Evolutionary conservation across 2,113 vertebrate genomes (phyloP).

Genomic region (Elephantulus edwardii): DNA sequence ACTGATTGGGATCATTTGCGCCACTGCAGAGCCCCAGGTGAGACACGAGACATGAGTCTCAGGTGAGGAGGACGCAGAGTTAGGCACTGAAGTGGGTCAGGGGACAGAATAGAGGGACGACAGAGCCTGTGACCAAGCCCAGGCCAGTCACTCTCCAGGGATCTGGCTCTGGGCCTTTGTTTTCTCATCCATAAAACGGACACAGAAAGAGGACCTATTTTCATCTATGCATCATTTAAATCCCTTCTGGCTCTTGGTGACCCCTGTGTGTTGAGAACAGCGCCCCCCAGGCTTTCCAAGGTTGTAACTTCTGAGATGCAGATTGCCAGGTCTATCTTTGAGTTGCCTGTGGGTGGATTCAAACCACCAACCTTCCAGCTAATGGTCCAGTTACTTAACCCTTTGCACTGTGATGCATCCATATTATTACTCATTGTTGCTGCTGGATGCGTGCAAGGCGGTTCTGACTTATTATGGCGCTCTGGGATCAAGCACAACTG

Average conservation of each 20-base stretch:
- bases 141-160: too few relatives aligned
- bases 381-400: too few relatives aligned
- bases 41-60: accelerated
- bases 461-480: too few relatives aligned
- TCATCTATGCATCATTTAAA: background rate
- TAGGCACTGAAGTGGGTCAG: background rate
- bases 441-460: too few relatives aligned
- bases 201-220: too few relatives aligned
- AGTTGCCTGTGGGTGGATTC: background rate
- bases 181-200: background rate
- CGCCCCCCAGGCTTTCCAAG: background rate
- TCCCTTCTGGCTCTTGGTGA: background rate
- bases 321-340: background rate
- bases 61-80: background rate
- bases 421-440: too few relatives aligned
- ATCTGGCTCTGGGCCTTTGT: background rate
- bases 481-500: too few relatives aligned
- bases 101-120: too few relatives aligned
- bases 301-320: background rate
- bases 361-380: too few relatives aligned
- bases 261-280: background rate
- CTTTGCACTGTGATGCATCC: too few relatives aligned
- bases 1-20: too few relatives aligned
- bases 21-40: too few relatives aligned
- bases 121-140: background rate